Evolutionary conservation across 2,888 invertebrate species (phyloP), one percentile per base, ranked within the genome.

Genomic region (Oeneis ivallda): DNA sequence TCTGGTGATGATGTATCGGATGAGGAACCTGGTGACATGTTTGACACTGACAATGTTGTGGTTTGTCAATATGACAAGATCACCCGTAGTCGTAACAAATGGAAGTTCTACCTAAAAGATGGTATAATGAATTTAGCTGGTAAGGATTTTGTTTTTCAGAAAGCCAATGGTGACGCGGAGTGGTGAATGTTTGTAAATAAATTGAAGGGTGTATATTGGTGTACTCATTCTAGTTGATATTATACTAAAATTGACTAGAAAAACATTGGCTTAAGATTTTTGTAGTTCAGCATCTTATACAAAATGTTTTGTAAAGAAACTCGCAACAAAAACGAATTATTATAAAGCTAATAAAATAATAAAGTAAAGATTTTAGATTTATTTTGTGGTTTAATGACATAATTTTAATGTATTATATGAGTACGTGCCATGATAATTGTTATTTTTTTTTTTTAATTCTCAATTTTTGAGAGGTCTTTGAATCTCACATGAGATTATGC

Each of bases 61-160:
- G 99, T 99, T 67, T 99, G 99, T 87, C 99, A 99, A 89, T 99
- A 99, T 92, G 99, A 99, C 92, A 99, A 99, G 97, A 98, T 99
- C 69, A 98, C 98, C 72, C 95, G 99, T 85, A 98, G 97, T 85
- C 95, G 99, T 79, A 99, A 98, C 89, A 98, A 98, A 89, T 99
- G 99, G 99, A 99, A 99, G 93, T 99, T 99, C 87, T 97, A 98
- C 87, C 93, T 99, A 72, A 99, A 99, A 92, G 99, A 99, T 92
- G 99, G 99, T 67, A 99, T 99, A 72, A 99, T 99, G 99, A 99
- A 98, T 93, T 94, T 99, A 81, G 96, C 96, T 74, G 99, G 99
- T 54, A 98, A 97, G 89, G 99, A 99, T 93, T 99, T 96, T 93
- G 98, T 99, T 79, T 99, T 99, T 93, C 99, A 99, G 92, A 98